phyloP scores from a whole-genome alignment of 2,113 vertebrate species.

The Phyllostomus discolor region DNA sequence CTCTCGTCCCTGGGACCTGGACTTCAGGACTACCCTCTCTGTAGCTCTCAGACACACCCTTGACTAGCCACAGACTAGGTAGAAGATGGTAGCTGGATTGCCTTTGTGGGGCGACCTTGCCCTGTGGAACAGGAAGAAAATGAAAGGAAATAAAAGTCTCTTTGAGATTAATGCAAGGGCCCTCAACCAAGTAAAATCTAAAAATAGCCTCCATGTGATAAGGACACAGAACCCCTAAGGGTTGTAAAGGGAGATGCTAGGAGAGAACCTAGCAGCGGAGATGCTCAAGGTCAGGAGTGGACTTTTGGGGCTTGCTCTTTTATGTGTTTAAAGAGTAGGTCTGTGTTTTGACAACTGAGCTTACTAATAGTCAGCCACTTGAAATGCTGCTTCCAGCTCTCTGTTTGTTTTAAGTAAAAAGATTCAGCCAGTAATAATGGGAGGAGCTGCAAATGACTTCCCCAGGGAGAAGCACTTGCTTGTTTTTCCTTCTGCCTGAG shows the following conservation, averaged over 20 bases:
- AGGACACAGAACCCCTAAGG: neutral
- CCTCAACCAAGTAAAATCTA: neutral
- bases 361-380: slow-evolving; percentile 52
- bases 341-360: slow-evolving; percentile 62
- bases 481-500: slow-evolving; percentile 52
- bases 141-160: neutral
- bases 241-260: neutral
- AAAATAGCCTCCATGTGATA: neutral
- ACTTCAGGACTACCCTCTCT: neutral
- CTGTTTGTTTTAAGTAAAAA: slow-evolving; percentile 64
- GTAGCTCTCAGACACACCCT: neutral
- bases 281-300: slow-evolving; percentile 18
- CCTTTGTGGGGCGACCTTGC: neutral
- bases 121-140: neutral
- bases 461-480: slow-evolving; percentile 33
- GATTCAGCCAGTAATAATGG: slow-evolving; percentile 42
- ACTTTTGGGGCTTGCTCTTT: slow-evolving; percentile 7
- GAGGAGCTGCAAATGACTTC: slow-evolving; percentile 45
- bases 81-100: neutral
- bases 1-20: neutral
- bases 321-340: slow-evolving; percentile 39
- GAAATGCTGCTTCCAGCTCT: slow-evolving; percentile 44
- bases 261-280: neutral
- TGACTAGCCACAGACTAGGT: neutral
- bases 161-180: neutral